Conservation (phyloP, 1,140 invertebrate genomes). For the Druon quercuslanigerum region DNA sequence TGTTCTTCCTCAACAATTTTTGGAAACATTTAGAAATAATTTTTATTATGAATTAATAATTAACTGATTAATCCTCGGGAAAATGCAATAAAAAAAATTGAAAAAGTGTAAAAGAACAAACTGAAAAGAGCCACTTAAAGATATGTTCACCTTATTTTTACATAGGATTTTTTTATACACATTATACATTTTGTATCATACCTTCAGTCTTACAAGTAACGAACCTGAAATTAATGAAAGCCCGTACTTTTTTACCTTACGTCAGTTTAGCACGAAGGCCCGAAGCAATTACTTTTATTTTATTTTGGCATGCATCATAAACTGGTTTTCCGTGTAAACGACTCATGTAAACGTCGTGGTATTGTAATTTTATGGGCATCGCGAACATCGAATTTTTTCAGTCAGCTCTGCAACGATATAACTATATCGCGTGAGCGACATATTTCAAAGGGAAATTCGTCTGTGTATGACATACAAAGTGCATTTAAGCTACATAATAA, state of each 20-base stretch:
- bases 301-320: conserved; percentile 21
- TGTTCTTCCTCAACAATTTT: no score
- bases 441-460: neutral
- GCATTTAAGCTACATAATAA: neutral
- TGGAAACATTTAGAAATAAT: no score
- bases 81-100: no score
- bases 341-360: neutral
- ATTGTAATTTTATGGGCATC: conserved; percentile 3
- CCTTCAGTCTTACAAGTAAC: neutral
- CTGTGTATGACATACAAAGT: neutral
- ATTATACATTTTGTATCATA: neutral
- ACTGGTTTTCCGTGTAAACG: conserved; percentile 23
- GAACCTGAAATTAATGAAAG: conserved; percentile 6
- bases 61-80: no score
- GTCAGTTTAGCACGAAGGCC: conserved; percentile 1
- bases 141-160: no score
- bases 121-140: no score
- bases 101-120: no score
- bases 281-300: conserved; percentile 13
- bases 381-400: conserved; percentile 9
- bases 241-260: neutral
- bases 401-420: neutral
- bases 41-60: no score
- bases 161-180: neutral
- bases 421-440: conserved; percentile 6